Percentiles rank a stretch among this genome's conserved stretches.
Evolutionary conservation across 1,140 invertebrate genomes (phyloP).

Genomic region (Heliothis subflexa): DNA sequence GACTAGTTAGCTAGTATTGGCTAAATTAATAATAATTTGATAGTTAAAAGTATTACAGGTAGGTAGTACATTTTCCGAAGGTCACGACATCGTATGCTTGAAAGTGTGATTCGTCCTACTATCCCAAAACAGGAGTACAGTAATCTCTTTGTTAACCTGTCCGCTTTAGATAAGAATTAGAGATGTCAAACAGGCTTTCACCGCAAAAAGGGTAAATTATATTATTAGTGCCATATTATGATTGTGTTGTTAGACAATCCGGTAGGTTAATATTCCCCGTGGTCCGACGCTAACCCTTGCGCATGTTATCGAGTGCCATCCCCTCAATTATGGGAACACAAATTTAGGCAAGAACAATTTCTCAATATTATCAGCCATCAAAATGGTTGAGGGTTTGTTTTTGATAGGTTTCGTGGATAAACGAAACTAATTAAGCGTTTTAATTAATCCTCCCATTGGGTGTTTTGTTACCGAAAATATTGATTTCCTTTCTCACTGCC

Average conservation of each 20-base stretch:
- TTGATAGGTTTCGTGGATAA: constrained; percentile 77
- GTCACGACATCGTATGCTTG: too few relatives aligned
- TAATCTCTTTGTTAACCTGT: constrained; percentile 2
- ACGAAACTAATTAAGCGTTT: constrained; percentile 83
- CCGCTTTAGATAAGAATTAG: neutral
- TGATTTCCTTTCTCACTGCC: constrained; percentile 61
- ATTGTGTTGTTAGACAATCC: constrained; percentile 31
- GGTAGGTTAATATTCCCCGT: constrained; percentile 31
- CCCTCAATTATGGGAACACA: constrained; percentile 47
- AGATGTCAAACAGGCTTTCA: neutral
- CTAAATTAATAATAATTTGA: neutral
- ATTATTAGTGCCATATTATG: constrained; percentile 27
- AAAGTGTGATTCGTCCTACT: too few relatives aligned
- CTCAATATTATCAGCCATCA: constrained; percentile 68
- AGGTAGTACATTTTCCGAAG: neutral
- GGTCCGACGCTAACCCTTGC: constrained; percentile 34
- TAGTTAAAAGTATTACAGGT: neutral
- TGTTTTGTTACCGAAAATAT: constrained; percentile 79
- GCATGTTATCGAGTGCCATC: constrained; percentile 36
- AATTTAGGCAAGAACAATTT: constrained; percentile 63
- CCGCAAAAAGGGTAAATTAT: constrained; percentile 25
- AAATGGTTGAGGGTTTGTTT: constrained; percentile 70
- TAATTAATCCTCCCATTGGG: constrained; percentile 79
- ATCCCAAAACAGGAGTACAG: neutral
- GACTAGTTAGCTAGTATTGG: constrained; percentile 3